These are phyloP conservation scores for Drosophila bocqueti DNA, from an alignment of 1,140 invertebrate species.

Conservation along the genomic window DNA sequence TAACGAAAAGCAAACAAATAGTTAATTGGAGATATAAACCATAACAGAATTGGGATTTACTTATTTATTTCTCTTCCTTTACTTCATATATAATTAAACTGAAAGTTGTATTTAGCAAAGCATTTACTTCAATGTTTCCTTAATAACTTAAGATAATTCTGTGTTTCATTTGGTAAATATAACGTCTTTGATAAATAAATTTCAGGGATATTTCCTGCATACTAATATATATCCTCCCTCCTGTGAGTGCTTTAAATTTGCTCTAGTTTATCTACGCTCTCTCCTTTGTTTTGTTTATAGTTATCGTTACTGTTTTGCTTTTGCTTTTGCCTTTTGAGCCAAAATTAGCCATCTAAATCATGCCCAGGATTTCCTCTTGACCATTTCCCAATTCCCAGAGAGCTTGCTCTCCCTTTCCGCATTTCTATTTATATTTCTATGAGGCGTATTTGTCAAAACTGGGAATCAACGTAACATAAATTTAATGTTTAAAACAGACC, in stretches of 20 bases:
- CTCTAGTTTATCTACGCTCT: background rate
- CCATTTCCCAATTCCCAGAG: slow-evolving; percentile 16
- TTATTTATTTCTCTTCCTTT: background rate
- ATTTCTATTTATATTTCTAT: slow-evolving; percentile 10
- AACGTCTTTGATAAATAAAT: background rate
- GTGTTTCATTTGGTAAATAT: background rate
- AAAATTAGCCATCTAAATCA: slow-evolving; percentile 42
- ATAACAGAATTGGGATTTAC: background rate
- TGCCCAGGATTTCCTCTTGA: slow-evolving; percentile 18
- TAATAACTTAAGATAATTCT: background rate
- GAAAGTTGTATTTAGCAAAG: background rate
- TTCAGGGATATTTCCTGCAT: background rate
- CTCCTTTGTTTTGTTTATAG: slow-evolving; percentile 1
- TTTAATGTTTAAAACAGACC: slow-evolving; percentile 45
- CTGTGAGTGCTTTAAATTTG: background rate
- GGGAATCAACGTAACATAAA: slow-evolving; percentile 56
- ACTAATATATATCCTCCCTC: background rate
- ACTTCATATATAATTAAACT: background rate
- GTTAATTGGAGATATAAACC: background rate
- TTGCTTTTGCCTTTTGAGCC: background rate
- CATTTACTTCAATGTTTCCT: slow-evolving; percentile 1
- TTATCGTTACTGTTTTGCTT: slow-evolving; percentile 10
- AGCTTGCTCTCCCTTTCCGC: slow-evolving; percentile 1
- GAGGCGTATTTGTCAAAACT: slow-evolving; percentile 38
- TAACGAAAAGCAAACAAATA: background rate